Percentiles rank a stretch among this genome's conserved stretches.
Conservation (phyloP, 2,113 vertebrate genomes). For the Cyanoramphus novaezelandiae region DNA sequence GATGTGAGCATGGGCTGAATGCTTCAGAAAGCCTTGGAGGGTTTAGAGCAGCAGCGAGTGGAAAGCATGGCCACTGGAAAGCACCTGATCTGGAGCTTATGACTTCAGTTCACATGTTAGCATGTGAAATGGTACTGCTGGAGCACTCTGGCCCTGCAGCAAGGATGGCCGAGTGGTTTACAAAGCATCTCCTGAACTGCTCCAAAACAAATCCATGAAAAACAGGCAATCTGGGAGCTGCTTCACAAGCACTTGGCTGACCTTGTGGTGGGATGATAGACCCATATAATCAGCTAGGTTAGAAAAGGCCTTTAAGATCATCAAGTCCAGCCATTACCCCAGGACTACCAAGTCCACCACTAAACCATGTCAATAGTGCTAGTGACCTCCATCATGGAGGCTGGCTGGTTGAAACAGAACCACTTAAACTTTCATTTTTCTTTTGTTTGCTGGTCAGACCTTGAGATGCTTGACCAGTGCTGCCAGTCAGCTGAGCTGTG, state of each 20-base stretch:
- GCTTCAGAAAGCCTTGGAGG: not conserved
- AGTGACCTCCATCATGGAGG: not conserved
- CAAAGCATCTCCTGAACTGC: not conserved
- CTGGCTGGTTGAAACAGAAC: not conserved
- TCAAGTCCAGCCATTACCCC: not conserved
- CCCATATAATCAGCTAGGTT: not conserved
- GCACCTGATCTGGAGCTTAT: not conserved
- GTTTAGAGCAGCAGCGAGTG: not conserved
- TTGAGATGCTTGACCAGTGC: not conserved
- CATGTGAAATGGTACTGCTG: not conserved
- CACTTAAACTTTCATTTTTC: not conserved
- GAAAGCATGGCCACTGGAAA: not conserved
- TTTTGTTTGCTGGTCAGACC: not conserved
- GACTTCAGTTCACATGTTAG: accelerated
- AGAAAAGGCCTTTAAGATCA: not conserved
- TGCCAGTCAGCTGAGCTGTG: not conserved
- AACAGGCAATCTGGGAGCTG: not conserved
- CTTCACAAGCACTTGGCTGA: not conserved
- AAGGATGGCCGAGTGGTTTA: not conserved
- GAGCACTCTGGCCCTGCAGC: not conserved
- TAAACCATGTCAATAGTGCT: not conserved
- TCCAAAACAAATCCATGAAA: not conserved
- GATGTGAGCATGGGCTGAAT: not conserved
- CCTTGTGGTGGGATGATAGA: not conserved
- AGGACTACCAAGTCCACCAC: not conserved